These are phyloP conservation scores for Macropus fuliginosus DNA, from an alignment of 2,797 vertebrate genomes.

Conservation along the genomic window DNA sequence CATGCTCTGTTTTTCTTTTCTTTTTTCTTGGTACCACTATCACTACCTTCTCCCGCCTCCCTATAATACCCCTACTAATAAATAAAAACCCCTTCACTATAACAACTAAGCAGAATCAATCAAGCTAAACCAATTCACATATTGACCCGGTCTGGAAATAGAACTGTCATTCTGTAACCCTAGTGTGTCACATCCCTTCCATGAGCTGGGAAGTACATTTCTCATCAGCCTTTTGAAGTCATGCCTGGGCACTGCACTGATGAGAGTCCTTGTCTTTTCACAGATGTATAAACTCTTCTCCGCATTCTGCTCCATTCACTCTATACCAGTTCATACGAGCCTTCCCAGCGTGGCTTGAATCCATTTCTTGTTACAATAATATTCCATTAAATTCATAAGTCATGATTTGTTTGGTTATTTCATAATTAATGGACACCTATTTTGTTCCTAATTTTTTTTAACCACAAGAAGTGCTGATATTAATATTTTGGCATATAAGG, in stretches of 20 bases:
- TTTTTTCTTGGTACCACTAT: not conserved
- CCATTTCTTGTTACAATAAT: not conserved
- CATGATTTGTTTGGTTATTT: not conserved
- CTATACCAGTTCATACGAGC: not conserved
- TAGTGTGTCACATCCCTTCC: not conserved
- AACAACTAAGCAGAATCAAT: not conserved
- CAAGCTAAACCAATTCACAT: not conserved
- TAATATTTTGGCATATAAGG: not conserved
- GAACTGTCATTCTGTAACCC: not conserved
- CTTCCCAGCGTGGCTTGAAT: not conserved
- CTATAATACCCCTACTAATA: not conserved
- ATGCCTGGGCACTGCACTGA: not conserved
- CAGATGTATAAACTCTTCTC: too few species aligned
- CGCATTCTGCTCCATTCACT: not conserved
- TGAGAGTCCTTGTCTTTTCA: not conserved
- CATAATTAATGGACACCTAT: not conserved
- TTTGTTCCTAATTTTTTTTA: not conserved
- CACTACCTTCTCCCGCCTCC: not conserved
- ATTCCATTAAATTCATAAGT: not conserved
- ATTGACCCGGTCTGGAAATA: not conserved
- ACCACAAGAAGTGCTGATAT: not conserved
- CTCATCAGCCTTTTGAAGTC: not conserved
- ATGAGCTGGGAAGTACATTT: not conserved
- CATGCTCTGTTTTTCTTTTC: not conserved
- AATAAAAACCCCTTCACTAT: not conserved